Evolutionary conservation across 2,797 vertebrate species (phyloP).

Genomic region (Pterois miles): DNA sequence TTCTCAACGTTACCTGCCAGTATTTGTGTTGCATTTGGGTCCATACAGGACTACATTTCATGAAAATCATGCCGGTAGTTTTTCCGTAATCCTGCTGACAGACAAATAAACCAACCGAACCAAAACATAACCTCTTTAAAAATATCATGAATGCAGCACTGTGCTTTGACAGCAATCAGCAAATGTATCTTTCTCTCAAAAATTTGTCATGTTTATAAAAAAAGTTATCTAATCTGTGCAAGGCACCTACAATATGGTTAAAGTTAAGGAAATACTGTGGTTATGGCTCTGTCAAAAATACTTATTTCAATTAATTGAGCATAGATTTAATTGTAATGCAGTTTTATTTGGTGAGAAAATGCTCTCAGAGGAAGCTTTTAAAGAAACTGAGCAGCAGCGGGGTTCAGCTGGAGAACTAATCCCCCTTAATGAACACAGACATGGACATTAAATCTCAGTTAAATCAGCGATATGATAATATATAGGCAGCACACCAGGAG

Average conservation of each 20-base stretch:
- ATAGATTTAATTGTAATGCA: neutral
- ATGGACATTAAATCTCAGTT: neutral
- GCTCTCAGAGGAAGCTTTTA: neutral
- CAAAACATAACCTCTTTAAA: neutral
- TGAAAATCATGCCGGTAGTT: neutral
- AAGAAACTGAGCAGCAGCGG: neutral
- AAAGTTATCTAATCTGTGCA: too few relatives aligned
- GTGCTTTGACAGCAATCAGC: neutral
- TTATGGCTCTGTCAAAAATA: neutral
- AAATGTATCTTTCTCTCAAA: too few relatives aligned
- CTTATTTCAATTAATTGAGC: neutral
- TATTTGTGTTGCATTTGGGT: too few relatives aligned
- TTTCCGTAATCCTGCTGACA: neutral
- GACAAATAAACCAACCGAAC: neutral
- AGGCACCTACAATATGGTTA: too few relatives aligned
- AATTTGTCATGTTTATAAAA: too few relatives aligned
- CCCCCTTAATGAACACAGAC: neutral
- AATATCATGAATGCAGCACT: neutral
- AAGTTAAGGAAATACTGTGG: too few relatives aligned
- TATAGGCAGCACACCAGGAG: neutral
- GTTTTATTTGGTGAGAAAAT: neutral
- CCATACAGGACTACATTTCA: too few relatives aligned
- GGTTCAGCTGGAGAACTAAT: neutral
- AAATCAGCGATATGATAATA: too few relatives aligned
- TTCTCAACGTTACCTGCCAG: too few relatives aligned